Evolutionary conservation across 2,888 invertebrate species (phyloP).

Genomic region (Lycia hirtaria): DNA sequence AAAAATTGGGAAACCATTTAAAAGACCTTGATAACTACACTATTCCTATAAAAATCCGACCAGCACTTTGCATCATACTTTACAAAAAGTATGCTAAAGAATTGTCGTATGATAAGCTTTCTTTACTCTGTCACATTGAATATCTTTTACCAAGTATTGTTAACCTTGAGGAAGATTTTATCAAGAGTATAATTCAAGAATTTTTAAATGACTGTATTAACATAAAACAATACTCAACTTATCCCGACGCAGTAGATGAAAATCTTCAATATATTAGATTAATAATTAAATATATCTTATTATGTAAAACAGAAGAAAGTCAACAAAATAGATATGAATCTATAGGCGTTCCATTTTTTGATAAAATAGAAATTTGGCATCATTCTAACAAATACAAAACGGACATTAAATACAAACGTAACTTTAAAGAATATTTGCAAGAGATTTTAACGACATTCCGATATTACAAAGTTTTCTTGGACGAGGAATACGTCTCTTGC

Average conservation of each 20-base stretch:
- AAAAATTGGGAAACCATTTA: slow-evolving; percentile 7
- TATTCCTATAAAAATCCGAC: slow-evolving; percentile 50
- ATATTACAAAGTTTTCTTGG: slow-evolving; percentile 48
- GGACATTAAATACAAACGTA: too few species aligned
- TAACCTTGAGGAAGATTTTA: slow-evolving; percentile 24
- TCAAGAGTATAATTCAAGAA: slow-evolving; percentile 27
- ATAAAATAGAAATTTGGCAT: slow-evolving; percentile 40
- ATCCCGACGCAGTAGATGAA: slow-evolving; percentile 8
- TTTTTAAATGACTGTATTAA: slow-evolving; percentile 40
- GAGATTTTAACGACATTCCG: slow-evolving; percentile 41
- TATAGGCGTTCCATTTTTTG: slow-evolving; percentile 51
- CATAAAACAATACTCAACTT: slow-evolving; percentile 27
- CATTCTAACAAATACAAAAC: not conserved
- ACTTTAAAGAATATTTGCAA: slow-evolving; percentile 34
- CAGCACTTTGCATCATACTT: slow-evolving; percentile 54
- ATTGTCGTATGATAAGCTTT: slow-evolving; percentile 28
- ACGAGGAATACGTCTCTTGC: slow-evolving; percentile 49
- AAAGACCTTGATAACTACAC: slow-evolving; percentile 29
- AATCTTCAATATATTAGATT: slow-evolving; percentile 49
- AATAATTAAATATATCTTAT: slow-evolving; percentile 56
- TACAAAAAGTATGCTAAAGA: slow-evolving; percentile 41
- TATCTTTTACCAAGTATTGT: slow-evolving; percentile 24
- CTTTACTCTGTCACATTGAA: slow-evolving; percentile 46
- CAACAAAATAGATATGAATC: slow-evolving; percentile 46
- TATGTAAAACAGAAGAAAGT: slow-evolving; percentile 48